Conservation (phyloP, 2,797 vertebrate genomes). For the Antrozous pallidus region DNA sequence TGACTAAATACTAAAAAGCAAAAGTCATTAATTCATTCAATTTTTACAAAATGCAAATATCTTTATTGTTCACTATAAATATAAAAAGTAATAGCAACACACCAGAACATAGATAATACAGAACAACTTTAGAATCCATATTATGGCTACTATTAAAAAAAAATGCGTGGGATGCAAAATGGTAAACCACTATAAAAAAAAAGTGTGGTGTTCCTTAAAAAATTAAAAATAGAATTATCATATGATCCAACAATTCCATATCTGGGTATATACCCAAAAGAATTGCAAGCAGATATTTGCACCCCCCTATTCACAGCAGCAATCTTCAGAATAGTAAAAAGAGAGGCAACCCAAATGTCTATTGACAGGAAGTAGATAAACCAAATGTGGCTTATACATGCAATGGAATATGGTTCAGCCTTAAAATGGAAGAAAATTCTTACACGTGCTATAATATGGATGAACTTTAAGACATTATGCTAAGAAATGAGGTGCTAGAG, state of each 20-base stretch:
- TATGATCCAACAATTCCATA: neutral
- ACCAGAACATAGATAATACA: neutral
- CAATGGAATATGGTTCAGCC: neutral
- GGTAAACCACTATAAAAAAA: neutral
- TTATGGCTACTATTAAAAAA: neutral
- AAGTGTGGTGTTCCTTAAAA: neutral
- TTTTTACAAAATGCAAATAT: slow-evolving; percentile 5
- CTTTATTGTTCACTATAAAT: neutral
- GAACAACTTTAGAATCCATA: neutral
- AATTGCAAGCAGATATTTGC: neutral
- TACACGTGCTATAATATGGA: neutral
- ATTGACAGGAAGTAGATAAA: neutral
- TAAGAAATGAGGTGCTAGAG: neutral
- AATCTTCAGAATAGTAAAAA: neutral
- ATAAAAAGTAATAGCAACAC: neutral
- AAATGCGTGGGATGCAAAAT: neutral
- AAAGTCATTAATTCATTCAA: neutral
- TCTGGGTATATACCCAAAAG: neutral
- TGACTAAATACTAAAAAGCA: neutral
- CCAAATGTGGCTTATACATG: neutral
- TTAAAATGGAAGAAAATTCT: neutral
- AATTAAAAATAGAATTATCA: neutral
- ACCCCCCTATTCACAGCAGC: neutral
- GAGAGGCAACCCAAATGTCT: neutral
- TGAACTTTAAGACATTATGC: neutral